Base-by-base conservation (phyloP, 2,113 vertebrate species). In the Hyaena hyaena region DNA sequence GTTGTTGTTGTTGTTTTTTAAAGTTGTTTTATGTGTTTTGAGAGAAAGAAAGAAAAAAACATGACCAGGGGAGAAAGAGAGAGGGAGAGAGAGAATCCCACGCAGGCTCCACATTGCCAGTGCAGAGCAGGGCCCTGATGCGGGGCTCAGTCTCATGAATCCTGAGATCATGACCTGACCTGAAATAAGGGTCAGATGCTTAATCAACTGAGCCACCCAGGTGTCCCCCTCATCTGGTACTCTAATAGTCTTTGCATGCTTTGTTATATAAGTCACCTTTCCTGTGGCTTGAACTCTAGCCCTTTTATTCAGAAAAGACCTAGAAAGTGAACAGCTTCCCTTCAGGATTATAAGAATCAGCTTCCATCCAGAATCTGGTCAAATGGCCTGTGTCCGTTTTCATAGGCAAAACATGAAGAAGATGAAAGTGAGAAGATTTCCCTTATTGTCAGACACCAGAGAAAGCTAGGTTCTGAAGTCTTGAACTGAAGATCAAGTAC, bases 281-380 rank as follows among this genome's bases (percentile, higher is more conserved):
- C 77, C n/a, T 92, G 17, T 85, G 58, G 7, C 28, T 94, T 69
- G 12, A 95, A 31, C 6, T n/a, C 35, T 76, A 66, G 63, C 1
- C 0, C 19, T 68, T 92, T 71, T 73, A 73, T 73, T 96, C 28
- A 92, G 61, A 94, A 89, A 90, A 92, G 45, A 86, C 19, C 17
- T 33, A 90, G 28, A 53, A 19, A 39, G 26, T 95, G 66, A 73
- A 97, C 74, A 86, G 19, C 58, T 55, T 55, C 53, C 53, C 5
- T 11, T 6, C 7, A 58, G 55, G 50, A 95, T 85, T 63, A 31
- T 69, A 90, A 90, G 43, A 89, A 66, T 69, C 24, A 26, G 12
- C 39, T 91, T 95, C 39, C 19, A 85, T 79, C 31, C 26, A 96
- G 81, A 71, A 96, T 93, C 71, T 85, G 28, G 16, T 93, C 58